These are phyloP conservation scores for Acanthornis magna DNA, from an alignment of 2,797 vertebrate species.

Conservation along the genomic window DNA sequence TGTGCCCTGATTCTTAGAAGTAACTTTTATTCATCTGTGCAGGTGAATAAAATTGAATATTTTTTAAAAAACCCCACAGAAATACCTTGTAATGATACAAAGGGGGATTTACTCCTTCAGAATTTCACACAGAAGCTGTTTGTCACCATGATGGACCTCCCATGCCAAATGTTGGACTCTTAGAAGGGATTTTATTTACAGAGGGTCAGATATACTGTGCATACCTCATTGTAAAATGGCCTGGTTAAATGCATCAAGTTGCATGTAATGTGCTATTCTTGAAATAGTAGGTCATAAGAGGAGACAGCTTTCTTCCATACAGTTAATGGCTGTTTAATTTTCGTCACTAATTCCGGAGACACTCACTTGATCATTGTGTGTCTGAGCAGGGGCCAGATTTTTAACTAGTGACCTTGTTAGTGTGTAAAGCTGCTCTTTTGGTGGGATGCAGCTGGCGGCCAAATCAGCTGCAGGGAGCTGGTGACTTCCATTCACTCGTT, in stretches of 20 bases:
- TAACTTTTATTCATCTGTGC: background rate
- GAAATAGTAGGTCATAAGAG: background rate
- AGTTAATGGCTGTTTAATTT: background rate
- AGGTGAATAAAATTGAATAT: background rate
- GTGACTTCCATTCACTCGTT: background rate
- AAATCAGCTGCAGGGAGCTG: background rate
- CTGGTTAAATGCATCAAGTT: background rate
- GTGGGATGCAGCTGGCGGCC: background rate
- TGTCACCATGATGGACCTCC: background rate
- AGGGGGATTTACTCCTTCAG: background rate
- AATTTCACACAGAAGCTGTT: background rate
- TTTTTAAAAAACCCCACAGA: rapidly evolving
- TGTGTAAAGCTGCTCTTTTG: background rate
- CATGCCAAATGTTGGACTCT: background rate
- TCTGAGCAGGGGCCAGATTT: background rate
- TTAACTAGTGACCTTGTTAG: background rate
- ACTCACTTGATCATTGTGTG: background rate
- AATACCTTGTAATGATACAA: background rate
- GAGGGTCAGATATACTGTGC: background rate
- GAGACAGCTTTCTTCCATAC: background rate
- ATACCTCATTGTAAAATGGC: background rate
- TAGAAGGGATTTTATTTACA: background rate
- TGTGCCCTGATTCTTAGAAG: background rate
- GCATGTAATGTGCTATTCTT: background rate
- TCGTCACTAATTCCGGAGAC: background rate